Percentiles rank a stretch among this genome's conserved stretches.
Conservation (phyloP, 1,140 invertebrate genomes). For the Hyphantria cunea region DNA sequence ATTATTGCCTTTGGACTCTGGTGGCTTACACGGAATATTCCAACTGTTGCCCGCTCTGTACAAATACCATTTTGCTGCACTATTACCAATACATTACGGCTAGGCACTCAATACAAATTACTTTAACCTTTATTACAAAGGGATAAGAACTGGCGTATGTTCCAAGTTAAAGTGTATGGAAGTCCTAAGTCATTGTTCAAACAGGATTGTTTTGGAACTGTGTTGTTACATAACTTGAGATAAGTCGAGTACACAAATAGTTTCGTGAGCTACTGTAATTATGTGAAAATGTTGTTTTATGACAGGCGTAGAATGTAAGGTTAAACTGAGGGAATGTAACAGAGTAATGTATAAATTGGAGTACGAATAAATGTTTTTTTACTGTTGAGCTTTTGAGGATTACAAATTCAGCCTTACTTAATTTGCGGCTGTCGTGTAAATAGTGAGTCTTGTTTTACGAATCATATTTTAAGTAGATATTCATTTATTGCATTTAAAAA, state of each 20-base stretch:
- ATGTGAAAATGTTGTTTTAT: slow-evolving; percentile 31
- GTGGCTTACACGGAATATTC: slow-evolving; percentile 30
- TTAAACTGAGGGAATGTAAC: not conserved
- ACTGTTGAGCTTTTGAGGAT: too few species aligned
- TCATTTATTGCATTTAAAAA: too few species aligned
- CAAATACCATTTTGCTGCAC: slow-evolving; percentile 34
- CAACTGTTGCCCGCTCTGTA: slow-evolving; percentile 31
- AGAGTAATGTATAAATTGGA: too few species aligned
- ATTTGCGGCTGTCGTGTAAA: too few species aligned
- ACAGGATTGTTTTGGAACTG: slow-evolving; percentile 38
- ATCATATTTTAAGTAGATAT: too few species aligned
- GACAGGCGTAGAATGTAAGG: slow-evolving; percentile 20
- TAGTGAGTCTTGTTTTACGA: too few species aligned
- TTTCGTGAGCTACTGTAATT: slow-evolving; percentile 30
- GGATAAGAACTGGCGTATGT: slow-evolving; percentile 12
- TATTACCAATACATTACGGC: slow-evolving; percentile 27
- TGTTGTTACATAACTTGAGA: slow-evolving; percentile 30
- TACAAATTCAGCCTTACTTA: too few species aligned
- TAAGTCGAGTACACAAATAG: slow-evolving; percentile 30
- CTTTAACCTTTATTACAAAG: slow-evolving; percentile 3
- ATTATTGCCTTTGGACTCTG: slow-evolving; percentile 32
- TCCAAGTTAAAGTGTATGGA: slow-evolving; percentile 13
- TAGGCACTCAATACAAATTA: slow-evolving; percentile 10
- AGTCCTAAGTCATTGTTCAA: slow-evolving; percentile 37
- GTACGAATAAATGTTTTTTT: too few species aligned